A percentile compares a stretch with the other conserved stretches of the same genome.
Evolutionary conservation across 2,888 invertebrate species (phyloP).

Genomic region (Limnephilus auricula): DNA sequence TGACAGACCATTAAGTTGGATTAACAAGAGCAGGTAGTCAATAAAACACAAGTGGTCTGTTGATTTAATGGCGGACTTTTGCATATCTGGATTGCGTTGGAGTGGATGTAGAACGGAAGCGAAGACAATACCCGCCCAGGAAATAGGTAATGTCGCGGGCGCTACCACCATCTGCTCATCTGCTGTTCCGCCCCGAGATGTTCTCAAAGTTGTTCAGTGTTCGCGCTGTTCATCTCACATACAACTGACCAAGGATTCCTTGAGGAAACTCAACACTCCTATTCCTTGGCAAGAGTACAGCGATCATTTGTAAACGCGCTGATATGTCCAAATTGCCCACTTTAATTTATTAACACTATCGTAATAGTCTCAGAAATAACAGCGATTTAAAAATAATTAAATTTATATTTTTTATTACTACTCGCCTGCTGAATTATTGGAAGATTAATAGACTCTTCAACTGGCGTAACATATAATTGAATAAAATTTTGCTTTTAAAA

Average conservation of each 20-base stretch:
- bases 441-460: not conserved
- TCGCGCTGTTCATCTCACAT: not conserved
- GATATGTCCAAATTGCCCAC: not conserved
- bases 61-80: constrained; percentile 8
- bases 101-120: constrained; percentile 57
- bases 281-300: not conserved
- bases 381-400: not conserved
- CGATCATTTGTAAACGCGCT: not conserved
- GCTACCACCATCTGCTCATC: not conserved
- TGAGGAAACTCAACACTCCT: not conserved
- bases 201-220: not conserved
- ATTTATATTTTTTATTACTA: not conserved
- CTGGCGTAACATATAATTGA: not conserved
- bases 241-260: not conserved
- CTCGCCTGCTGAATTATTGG: not conserved
- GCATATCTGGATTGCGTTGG: constrained; percentile 16
- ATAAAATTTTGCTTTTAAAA: not conserved
- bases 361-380: not conserved
- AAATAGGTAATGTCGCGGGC: constrained; percentile 50
- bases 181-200: constrained; percentile 26
- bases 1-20: not conserved
- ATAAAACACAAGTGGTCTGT: constrained; percentile 35
- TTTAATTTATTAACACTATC: not conserved
- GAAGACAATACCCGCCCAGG: constrained; percentile 63
- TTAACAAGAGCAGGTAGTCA: constrained; percentile 10